Percentiles rank a stretch among this genome's conserved stretches.
Evolutionary conservation across 2,797 vertebrate genomes (phyloP).

Genomic region (Peromyscus nudipes): DNA sequence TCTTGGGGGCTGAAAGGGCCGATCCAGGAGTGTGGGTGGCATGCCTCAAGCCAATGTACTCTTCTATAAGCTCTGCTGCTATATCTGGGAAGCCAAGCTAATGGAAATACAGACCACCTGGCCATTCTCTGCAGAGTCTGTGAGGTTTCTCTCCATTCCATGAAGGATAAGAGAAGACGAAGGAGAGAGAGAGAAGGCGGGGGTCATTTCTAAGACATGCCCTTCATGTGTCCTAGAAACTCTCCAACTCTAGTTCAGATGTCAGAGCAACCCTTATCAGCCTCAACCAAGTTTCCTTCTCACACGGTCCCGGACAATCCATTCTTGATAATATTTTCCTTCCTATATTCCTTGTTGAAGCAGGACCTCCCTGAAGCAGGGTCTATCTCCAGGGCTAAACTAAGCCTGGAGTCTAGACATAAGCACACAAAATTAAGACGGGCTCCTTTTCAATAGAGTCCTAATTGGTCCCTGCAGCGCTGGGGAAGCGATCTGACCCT

Average conservation of each 20-base stretch:
- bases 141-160: background rate
- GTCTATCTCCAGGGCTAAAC: background rate
- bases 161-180: background rate
- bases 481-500: background rate
- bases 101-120: background rate
- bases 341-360: constrained; percentile 14
- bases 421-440: background rate
- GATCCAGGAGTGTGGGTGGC: constrained; percentile 43
- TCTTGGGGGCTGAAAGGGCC: background rate
- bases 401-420: background rate
- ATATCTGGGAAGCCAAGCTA: background rate
- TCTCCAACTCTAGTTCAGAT: constrained; percentile 6
- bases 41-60: background rate
- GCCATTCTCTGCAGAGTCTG: background rate
- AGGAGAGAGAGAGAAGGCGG: background rate
- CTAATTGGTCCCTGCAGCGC: background rate
- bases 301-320: background rate
- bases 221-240: constrained; percentile 24
- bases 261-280: background rate
- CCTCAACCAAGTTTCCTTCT: background rate
- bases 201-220: background rate
- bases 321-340: background rate
- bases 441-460: background rate
- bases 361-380: background rate
- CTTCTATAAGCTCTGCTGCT: constrained; percentile 57